Evolutionary conservation across 2,888 invertebrate genomes (phyloP), one percentile per base, ranked within the genome.

Genomic region (Drosophila eohydei): DNA sequence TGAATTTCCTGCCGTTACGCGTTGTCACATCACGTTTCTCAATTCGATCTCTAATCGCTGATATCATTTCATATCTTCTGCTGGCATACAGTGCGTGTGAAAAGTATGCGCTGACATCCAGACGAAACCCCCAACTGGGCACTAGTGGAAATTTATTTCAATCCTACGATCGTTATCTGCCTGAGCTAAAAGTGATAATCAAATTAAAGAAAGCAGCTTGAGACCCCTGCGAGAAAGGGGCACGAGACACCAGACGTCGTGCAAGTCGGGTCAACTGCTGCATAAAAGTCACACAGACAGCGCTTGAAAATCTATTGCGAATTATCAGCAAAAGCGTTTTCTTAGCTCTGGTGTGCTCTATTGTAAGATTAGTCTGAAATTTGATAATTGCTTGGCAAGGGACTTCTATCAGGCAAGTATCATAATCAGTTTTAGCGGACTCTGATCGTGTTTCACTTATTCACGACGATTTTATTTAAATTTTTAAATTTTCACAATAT

Each of bases 21-120:
- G 8, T 21, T 80, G 76, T 80, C 80, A 32, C 76, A 79, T 61
- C 61, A 55, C 61, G 46, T 79, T 78, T 69, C 34, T 32, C 69
- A 59, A 43, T 52, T 46, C 30, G 26, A 26, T 26, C 4, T 43
- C 21, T 61, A 43, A 40, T 59, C 55, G 41, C 41, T 56, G 38
- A 60, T 43, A 65, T 61, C 40, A 34, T 57, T 54, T 56, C 48
- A 54, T 64, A 59, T 60, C 55, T 58, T 38, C 34, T 48, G 26
- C 52, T 44, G 48, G 43, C 51, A 14, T 43, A 68, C 55, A 64
- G 73, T 78, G 78, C 76, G 78, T 76, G 78, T 78, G 63, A 76
- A 61, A 78, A 73, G 78, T 44, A 68, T 60, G 52, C 59, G 52
- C 6, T 48, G 59, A 36, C 36, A 44, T 58, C 61, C 46, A 73